Base-by-base conservation (phyloP, 2,113 vertebrate genomes). In the Brachyhypopomus occidentalis region DNA sequence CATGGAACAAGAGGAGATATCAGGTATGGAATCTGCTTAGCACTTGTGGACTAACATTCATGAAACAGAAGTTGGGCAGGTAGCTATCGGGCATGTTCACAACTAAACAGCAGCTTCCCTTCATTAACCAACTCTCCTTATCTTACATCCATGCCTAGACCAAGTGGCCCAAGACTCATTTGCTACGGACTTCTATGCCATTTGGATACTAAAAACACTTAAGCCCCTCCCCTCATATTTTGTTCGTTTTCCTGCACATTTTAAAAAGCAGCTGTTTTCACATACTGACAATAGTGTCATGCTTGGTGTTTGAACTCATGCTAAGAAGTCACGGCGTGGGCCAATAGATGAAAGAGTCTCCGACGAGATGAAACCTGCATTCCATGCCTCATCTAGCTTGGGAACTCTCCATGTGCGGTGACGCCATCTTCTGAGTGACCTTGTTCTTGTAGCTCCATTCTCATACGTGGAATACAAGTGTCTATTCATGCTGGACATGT, bases 241-340 rank as follows among this genome's bases (percentile, higher is more conserved):
- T 30, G 30, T 30, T 1, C 25, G 14, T 63, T 23, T 63, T 11
- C 9, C 2, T 11, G 9, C n/a, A 63, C 8, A 63, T 63, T 20
- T 63, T 23, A 38, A 6, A 78, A 78, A 69, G 25, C 12, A 34
- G 4, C 64, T 25, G 30, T 69, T 70, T 9, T 45, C 7, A 25
- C 34, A 41, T 25, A 27, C 34, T 69, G 48, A 19, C 55, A 23
- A 23, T 70, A 78, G 64, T 70, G 52, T 59, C 56, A 58, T 78
- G 30, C 30, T 19, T 19, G 38, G 2, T 25, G 2, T 20, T 23
- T 36, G 45, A 67, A 36, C 4, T 36, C 27, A 16, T 66, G 27
- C 17, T 66, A 1, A 0, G 2, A 67, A 22, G 8, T n/a, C 7
- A 5, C 20, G 6, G 17, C 27, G 19, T 22, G 34, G 22, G 1